phyloP scores from a whole-genome alignment of 2,797 vertebrate genomes.

The Antennarius maculatus region DNA sequence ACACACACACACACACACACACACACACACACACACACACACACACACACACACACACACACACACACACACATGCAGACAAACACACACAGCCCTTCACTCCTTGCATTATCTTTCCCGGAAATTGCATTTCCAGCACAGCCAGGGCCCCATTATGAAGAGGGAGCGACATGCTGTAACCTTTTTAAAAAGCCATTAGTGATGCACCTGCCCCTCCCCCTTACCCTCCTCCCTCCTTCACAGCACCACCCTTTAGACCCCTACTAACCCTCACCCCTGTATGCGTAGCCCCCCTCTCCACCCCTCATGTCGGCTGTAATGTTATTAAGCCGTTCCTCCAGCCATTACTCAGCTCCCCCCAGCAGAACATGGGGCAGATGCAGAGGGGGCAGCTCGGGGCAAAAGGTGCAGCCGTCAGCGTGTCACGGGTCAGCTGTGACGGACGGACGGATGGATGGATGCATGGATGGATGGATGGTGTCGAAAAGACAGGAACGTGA shows the following conservation, averaged over 20 bases:
- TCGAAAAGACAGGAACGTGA: conserved; percentile 24
- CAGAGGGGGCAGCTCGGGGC: conserved; percentile 44
- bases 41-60: conserved; percentile 9
- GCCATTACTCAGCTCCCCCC: too few species aligned
- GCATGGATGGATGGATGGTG: conserved; percentile 17
- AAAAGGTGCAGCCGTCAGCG: conserved; percentile 49
- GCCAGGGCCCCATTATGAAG: conserved; percentile 85
- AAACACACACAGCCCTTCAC: conserved; percentile 66
- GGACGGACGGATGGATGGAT: conserved; percentile 21
- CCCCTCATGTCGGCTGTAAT: conserved; percentile 73
- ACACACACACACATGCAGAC: not conserved
- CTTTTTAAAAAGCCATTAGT: conserved; percentile 88
- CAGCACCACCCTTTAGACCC: conserved; percentile 42
- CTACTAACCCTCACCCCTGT: conserved; percentile 45
- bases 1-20: not conserved
- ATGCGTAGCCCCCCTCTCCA: conserved; percentile 45
- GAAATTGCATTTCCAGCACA: conserved; percentile 87
- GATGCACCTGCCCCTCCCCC: conserved; percentile 79
- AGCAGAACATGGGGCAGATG: conserved; percentile 50
- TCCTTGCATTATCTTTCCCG: conserved; percentile 84
- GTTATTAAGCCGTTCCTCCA: too few species aligned
- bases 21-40: conserved; percentile 35
- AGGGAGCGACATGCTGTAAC: conserved; percentile 85
- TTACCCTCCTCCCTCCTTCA: conserved; percentile 3
- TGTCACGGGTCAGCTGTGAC: conserved; percentile 55